Conservation (phyloP, 1,140 invertebrate species). For the Neodiprion pinetum region DNA sequence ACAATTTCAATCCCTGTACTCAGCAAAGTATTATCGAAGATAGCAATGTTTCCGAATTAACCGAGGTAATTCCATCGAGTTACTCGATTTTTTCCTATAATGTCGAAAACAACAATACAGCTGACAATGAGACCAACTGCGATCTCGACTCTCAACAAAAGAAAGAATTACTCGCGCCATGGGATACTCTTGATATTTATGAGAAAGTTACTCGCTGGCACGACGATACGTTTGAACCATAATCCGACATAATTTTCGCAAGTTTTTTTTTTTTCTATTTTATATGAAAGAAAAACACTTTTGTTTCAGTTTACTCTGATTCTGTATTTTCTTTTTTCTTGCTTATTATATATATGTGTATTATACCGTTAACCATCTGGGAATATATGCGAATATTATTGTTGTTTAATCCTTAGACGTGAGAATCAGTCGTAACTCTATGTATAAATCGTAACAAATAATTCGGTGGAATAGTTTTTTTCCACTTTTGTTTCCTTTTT, state of each 20-base stretch:
- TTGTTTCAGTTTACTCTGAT: not conserved
- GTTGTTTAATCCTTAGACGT: not conserved
- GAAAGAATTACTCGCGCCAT: not conserved
- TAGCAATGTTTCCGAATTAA: no score
- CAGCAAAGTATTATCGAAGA: no score
- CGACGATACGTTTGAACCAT: not conserved
- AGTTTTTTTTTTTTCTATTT: not conserved
- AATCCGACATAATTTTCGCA: no score
- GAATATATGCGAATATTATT: not conserved
- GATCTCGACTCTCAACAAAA: not conserved
- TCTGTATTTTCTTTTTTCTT: no score
- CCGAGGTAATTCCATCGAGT: not conserved
- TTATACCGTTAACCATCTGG: no score
- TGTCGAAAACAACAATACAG: not conserved
- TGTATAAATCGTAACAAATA: no score
- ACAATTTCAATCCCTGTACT: no score
- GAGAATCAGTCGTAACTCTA: no score
- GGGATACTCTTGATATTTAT: not conserved
- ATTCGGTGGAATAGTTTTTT: no score
- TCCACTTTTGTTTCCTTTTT: no score
- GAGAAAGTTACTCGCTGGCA: not conserved
- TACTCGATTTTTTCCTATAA: not conserved
- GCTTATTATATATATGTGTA: no score
- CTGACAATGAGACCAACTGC: not conserved
- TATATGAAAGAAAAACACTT: not conserved